Conservation (phyloP, 2,888 invertebrate genomes). For the Neoaliturus tenellus region DNA sequence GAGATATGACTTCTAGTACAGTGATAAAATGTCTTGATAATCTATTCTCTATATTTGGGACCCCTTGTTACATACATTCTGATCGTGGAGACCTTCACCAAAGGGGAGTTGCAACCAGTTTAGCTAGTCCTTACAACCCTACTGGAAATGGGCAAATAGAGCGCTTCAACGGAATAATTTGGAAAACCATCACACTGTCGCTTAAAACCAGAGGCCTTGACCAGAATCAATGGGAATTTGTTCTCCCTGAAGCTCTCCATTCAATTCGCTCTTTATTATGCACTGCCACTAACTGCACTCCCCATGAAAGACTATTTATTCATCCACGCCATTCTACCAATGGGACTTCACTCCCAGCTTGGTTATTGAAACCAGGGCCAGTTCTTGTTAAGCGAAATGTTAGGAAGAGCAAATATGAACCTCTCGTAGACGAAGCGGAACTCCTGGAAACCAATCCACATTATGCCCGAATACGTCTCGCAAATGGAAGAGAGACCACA, state of each 20-base stretch:
- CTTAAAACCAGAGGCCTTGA: not conserved
- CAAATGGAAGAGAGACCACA: not conserved
- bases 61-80: too few relatives aligned
- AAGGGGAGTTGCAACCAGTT: constrained; percentile 6
- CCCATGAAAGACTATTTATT: not conserved
- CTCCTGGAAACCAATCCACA: constrained; percentile 60
- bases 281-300: not conserved
- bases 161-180: constrained; percentile 8
- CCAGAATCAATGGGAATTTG: constrained; percentile 26
- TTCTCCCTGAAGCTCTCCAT: not conserved
- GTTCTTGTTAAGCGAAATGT: constrained; percentile 55
- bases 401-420: constrained; percentile 60
- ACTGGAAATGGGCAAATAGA: constrained; percentile 17
- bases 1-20: too few relatives aligned
- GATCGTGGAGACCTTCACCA: too few relatives aligned
- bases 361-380: constrained; percentile 55
- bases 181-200: not conserved
- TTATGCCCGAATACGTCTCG: not conserved
- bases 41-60: too few relatives aligned
- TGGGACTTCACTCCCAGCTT: too few relatives aligned
- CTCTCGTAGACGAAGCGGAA: constrained; percentile 62
- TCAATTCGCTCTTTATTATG: not conserved
- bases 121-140: not conserved
- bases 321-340: too few relatives aligned
- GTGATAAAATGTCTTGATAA: too few relatives aligned